These are phyloP conservation scores for Pan paniscus DNA, from an alignment of 2,113 vertebrate species.

Conservation along the genomic window DNA sequence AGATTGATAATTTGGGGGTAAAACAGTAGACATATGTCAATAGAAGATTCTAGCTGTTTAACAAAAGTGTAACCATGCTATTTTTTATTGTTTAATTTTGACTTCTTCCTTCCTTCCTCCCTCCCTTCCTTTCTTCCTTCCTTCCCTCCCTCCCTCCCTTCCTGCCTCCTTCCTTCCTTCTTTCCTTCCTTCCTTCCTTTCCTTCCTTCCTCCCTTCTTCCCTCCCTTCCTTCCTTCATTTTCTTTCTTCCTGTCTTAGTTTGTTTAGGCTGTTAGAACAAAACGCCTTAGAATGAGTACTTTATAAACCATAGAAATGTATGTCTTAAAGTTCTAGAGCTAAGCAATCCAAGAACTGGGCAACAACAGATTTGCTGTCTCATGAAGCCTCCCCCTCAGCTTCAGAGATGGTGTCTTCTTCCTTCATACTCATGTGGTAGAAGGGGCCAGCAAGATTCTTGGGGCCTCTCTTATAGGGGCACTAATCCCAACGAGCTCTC, in stretches of 20 bases:
- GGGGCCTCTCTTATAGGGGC: too few relatives aligned
- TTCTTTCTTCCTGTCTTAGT: conserved; percentile 38
- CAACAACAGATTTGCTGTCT: not conserved
- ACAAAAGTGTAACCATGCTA: conserved; percentile 82
- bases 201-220: not conserved
- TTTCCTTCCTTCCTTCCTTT: not conserved
- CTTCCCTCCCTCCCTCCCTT: conserved; percentile 57
- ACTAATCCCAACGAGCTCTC: not conserved
- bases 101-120: conserved; percentile 33
- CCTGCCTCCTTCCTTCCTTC: not conserved
- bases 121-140: not conserved
- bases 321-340: not conserved
- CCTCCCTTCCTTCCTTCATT: not conserved
- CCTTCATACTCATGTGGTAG: not conserved
- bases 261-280: not conserved
- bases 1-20: conserved; percentile 60
- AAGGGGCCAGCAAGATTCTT: not conserved
- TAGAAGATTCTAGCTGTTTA: conserved; percentile 86
- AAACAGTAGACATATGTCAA: conserved; percentile 74
- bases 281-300: not conserved
- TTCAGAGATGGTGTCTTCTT: not conserved
- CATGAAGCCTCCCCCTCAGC: fast-evolving
- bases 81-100: conserved; percentile 70
- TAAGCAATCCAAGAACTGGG: not conserved
- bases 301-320: not conserved